phyloP scores from a whole-genome alignment of 2,888 invertebrate species.

The Pristionchus mayeri region DNA sequence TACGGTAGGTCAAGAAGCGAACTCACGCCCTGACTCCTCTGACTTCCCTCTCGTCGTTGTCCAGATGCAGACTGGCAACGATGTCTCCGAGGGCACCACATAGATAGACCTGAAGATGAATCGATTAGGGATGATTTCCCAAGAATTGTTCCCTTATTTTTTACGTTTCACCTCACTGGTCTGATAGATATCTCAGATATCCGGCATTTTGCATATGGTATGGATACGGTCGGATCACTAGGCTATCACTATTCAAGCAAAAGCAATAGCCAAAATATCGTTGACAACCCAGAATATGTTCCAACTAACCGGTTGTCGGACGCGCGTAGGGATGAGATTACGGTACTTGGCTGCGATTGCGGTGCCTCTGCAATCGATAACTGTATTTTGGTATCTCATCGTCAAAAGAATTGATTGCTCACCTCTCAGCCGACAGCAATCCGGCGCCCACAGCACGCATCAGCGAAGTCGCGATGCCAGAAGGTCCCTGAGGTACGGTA shows the following conservation, averaged over 20 bases:
- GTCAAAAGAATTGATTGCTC: not conserved
- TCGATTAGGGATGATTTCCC: too few species aligned
- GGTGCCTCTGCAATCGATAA: not conserved
- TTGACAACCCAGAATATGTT: too few species aligned
- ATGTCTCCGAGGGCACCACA: not conserved
- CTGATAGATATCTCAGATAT: too few species aligned
- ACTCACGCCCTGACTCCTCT: not conserved
- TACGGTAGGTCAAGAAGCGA: not conserved
- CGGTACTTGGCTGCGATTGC: constrained; percentile 5
- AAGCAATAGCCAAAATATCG: too few species aligned
- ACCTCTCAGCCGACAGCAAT: not conserved
- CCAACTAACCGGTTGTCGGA: constrained; percentile 18
- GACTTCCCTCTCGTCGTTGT: not conserved
- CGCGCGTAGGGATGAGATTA: constrained; percentile 25
- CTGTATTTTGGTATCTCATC: not conserved
- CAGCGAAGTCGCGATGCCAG: not conserved
- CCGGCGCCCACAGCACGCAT: not conserved
- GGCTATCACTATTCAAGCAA: too few species aligned
- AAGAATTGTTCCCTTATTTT: too few species aligned
- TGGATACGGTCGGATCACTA: too few species aligned
- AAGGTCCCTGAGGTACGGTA: constrained; percentile 22
- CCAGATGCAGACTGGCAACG: not conserved
- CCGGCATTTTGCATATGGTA: too few species aligned
- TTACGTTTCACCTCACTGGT: too few species aligned
- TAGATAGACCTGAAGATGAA: not conserved